Percentiles rank a stretch among this genome's conserved stretches.
Conservation (phyloP, 2,888 invertebrate genomes). For the Dynastes maya region DNA sequence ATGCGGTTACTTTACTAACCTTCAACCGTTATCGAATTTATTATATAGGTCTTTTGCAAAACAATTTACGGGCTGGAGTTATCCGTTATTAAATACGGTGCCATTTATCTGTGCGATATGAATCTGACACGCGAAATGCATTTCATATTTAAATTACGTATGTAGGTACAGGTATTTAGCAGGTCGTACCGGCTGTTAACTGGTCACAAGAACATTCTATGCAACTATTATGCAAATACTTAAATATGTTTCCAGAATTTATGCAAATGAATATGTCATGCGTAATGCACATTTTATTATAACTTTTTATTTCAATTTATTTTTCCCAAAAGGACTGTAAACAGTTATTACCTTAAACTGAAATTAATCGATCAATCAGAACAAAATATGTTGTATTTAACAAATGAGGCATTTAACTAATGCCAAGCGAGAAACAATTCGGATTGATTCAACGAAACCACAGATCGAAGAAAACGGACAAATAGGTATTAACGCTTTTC, state of each 20-base stretch:
- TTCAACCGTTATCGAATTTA: slow-evolving; percentile 28
- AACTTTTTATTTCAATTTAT: no score
- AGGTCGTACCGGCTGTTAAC: slow-evolving; percentile 17
- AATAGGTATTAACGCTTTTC: slow-evolving; percentile 23
- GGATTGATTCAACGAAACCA: slow-evolving; percentile 35
- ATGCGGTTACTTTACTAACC: slow-evolving; percentile 9
- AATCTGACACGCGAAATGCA: slow-evolving; percentile 47
- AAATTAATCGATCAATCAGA: neutral
- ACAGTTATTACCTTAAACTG: no score
- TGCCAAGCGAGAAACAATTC: slow-evolving; percentile 15
- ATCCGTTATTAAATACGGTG: slow-evolving; percentile 30
- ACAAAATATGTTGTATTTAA: neutral
- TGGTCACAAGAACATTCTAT: neutral
- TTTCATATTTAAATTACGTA: slow-evolving; percentile 48
- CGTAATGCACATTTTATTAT: no score
- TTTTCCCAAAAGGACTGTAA: no score
- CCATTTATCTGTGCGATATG: slow-evolving; percentile 39
- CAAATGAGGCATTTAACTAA: neutral
- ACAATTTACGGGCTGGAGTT: slow-evolving; percentile 30
- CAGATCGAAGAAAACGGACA: slow-evolving; percentile 21
- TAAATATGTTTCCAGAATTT: neutral
- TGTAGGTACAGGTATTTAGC: slow-evolving; percentile 21
- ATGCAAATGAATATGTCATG: neutral
- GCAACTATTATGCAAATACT: neutral
- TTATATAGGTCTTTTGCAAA: slow-evolving; percentile 16